Evolutionary conservation across 2,797 vertebrate species (phyloP).

Genomic region (Halcyon leucocephala): DNA sequence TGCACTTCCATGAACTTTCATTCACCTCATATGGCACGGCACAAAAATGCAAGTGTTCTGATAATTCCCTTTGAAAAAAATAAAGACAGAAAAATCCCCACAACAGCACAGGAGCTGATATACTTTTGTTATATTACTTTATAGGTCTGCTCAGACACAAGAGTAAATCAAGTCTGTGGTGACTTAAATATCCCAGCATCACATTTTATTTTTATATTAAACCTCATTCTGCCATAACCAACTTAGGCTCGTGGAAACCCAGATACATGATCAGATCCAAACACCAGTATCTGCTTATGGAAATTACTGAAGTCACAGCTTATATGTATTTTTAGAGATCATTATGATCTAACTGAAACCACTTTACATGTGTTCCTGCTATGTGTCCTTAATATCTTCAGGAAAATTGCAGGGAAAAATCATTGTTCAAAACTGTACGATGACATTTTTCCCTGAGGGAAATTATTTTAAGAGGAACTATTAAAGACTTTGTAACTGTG

Average conservation of each 20-base stretch:
- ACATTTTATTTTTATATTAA: conserved; percentile 11
- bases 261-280: neutral
- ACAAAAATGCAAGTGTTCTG: neutral
- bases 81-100: neutral
- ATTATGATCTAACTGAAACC: conserved; percentile 2
- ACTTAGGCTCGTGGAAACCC: neutral
- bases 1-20: neutral
- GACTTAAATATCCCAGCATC: neutral
- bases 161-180: neutral
- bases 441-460: neutral
- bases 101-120: neutral
- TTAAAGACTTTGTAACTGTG: neutral
- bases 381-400: neutral
- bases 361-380: neutral
- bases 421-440: neutral
- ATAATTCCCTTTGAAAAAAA: neutral
- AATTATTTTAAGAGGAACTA: neutral
- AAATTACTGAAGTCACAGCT: conserved; percentile 23
- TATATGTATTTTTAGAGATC: conserved; percentile 32
- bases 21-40: neutral
- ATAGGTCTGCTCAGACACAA: neutral
- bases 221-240: neutral
- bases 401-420: neutral
- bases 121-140: neutral
- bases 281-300: conserved; percentile 20